These are phyloP conservation scores for Agrypnus murinus DNA, from an alignment of 2,888 invertebrate genomes.

Conservation along the genomic window DNA sequence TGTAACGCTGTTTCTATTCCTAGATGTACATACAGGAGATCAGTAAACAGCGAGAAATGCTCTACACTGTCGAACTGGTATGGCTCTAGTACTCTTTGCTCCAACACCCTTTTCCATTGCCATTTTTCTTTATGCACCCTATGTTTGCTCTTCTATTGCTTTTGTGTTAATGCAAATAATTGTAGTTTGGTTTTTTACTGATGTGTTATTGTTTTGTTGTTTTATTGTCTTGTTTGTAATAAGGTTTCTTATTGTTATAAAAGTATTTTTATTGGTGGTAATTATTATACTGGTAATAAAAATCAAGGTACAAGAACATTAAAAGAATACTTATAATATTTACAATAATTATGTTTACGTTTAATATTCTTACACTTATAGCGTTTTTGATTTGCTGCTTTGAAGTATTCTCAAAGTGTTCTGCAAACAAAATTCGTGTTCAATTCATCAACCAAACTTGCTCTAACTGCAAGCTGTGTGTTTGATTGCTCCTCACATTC, in stretches of 20 bases:
- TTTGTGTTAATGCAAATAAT: conserved; percentile 46
- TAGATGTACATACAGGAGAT: conserved; percentile 94
- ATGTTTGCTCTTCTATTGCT: conserved; percentile 46
- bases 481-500: no score
- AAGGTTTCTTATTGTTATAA: conserved; percentile 26
- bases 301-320: no score
- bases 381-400: no score
- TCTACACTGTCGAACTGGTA: conserved; percentile 90
- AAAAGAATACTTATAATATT: no score
- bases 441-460: no score
- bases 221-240: no score
- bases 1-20: conserved; percentile 72
- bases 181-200: conserved; percentile 41
- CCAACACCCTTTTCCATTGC: conserved; percentile 46
- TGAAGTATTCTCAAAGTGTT: no score
- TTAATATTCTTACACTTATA: no score
- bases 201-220: conserved; percentile 16
- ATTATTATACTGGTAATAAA: background rate
- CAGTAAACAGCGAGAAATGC: conserved; percentile 88
- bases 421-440: no score
- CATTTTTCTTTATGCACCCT: conserved; percentile 46
- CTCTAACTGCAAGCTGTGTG: no score
- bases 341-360: no score
- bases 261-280: background rate
- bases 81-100: conserved; percentile 66